Evolutionary conservation across 2,797 vertebrate genomes (phyloP).

Genomic region (Momotus momota): DNA sequence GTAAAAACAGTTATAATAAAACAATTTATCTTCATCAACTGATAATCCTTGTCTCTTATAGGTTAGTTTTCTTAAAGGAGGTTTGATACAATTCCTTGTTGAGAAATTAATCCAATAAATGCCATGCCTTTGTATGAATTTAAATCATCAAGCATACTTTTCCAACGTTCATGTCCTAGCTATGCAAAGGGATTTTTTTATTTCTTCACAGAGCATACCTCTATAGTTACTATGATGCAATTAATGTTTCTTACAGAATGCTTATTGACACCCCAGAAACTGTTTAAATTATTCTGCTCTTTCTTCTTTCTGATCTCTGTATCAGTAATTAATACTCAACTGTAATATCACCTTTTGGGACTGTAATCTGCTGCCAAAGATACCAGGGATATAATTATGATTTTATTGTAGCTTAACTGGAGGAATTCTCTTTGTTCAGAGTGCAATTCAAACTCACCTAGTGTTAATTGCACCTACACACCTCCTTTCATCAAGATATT

Average conservation of each 20-base stretch:
- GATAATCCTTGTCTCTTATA: neutral
- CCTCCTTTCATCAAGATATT: neutral
- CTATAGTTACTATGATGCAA: neutral
- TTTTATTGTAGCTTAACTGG: conserved; percentile 10
- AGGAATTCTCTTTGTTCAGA: conserved; percentile 15
- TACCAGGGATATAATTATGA: conserved; percentile 1
- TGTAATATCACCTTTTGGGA: conserved; percentile 11
- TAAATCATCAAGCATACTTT: neutral
- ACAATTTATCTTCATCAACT: neutral
- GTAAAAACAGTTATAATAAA: neutral
- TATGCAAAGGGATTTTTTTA: neutral
- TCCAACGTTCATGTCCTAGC: neutral
- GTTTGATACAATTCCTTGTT: neutral
- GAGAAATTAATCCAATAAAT: neutral
- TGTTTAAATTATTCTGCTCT: neutral
- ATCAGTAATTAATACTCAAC: conserved; percentile 5
- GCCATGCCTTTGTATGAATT: neutral
- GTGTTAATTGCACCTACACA: conserved; percentile 26
- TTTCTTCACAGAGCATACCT: neutral
- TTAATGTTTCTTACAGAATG: neutral
- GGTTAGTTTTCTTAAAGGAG: neutral
- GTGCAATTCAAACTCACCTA: neutral
- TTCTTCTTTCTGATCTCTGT: neutral
- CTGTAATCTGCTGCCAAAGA: conserved; percentile 33
- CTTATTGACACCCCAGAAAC: neutral